Evolutionary conservation across 2,888 invertebrate species (phyloP).

Genomic region (Leucoptera coffeella): DNA sequence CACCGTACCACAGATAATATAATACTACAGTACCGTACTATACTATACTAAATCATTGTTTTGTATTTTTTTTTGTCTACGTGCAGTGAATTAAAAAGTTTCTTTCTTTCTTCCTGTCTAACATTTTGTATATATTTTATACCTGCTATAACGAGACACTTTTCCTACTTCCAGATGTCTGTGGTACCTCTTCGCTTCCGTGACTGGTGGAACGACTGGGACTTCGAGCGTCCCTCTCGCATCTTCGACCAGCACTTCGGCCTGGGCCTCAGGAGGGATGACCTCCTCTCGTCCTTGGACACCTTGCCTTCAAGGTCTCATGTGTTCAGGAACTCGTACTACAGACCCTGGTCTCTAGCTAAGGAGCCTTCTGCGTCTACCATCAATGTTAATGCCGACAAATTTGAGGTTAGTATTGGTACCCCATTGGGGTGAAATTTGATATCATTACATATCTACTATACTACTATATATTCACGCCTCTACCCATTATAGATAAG

Average conservation of each 20-base stretch:
- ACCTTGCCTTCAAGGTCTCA: slow-evolving; percentile 36
- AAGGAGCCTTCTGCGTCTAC: slow-evolving; percentile 73
- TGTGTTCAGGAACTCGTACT: slow-evolving; percentile 59
- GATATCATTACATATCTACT: no score
- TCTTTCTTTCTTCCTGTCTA: no score
- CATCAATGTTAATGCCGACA: slow-evolving; percentile 68
- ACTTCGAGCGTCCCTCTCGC: slow-evolving; percentile 62
- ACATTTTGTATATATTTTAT: no score
- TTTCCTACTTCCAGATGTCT: slow-evolving; percentile 63
- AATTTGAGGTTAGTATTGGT: slow-evolving; percentile 75
- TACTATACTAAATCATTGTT: no score
- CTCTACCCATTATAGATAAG: no score
- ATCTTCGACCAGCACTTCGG: slow-evolving; percentile 81
- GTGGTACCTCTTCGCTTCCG: slow-evolving; percentile 78
- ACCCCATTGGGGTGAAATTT: no score
- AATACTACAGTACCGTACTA: no score
- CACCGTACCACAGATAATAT: no score
- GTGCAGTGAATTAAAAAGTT: no score
- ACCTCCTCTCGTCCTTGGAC: slow-evolving; percentile 59
- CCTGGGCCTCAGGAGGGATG: slow-evolving; percentile 67
- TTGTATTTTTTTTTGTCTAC: no score
- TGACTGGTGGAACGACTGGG: slow-evolving; percentile 83
- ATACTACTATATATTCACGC: no score
- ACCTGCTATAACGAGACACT: no score
- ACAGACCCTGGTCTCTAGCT: slow-evolving; percentile 66